These are phyloP conservation scores for Luehdorfia chinensis DNA, from an alignment of 1,140 invertebrate genomes.

Conservation along the genomic window DNA sequence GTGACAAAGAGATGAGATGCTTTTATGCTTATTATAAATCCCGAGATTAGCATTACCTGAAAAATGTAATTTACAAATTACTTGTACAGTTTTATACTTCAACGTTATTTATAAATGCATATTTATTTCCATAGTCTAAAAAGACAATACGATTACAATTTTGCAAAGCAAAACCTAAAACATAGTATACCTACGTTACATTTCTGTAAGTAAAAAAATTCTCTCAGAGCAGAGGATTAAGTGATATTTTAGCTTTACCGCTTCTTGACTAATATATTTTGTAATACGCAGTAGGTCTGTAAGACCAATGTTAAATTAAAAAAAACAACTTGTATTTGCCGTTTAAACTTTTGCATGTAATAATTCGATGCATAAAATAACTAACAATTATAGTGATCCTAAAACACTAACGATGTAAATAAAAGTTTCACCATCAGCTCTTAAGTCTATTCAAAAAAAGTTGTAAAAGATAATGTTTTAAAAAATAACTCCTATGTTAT, in stretches of 20 bases:
- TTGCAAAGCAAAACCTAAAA: slow-evolving; percentile 70
- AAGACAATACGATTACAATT: slow-evolving; percentile 59
- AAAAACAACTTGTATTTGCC: slow-evolving; percentile 23
- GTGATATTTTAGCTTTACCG: slow-evolving; percentile 75
- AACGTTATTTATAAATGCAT: slow-evolving; percentile 46
- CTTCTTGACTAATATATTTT: slow-evolving; percentile 55
- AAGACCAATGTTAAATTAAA: slow-evolving; percentile 43
- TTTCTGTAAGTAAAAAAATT: slow-evolving; percentile 49
- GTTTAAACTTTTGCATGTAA: slow-evolving; percentile 22
- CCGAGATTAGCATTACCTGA: too few species aligned
- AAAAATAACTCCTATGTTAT: too few species aligned
- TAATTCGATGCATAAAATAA: slow-evolving; percentile 18
- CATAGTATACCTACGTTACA: slow-evolving; percentile 47
- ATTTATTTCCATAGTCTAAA: slow-evolving; percentile 51
- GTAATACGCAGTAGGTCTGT: slow-evolving; percentile 49
- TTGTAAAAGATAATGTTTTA: too few species aligned
- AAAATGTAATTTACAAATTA: too few species aligned
- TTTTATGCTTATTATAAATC: not conserved
- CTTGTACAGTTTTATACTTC: slow-evolving; percentile 16
- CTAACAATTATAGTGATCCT: not conserved
- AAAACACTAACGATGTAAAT: not conserved
- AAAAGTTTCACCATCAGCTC: slow-evolving; percentile 6
- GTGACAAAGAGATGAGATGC: not conserved
- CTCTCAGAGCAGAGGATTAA: slow-evolving; percentile 60
- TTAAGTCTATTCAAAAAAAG: too few species aligned